These are phyloP conservation scores for Trogon surrucura DNA, from an alignment of 2,113 vertebrate genomes.

Conservation along the genomic window DNA sequence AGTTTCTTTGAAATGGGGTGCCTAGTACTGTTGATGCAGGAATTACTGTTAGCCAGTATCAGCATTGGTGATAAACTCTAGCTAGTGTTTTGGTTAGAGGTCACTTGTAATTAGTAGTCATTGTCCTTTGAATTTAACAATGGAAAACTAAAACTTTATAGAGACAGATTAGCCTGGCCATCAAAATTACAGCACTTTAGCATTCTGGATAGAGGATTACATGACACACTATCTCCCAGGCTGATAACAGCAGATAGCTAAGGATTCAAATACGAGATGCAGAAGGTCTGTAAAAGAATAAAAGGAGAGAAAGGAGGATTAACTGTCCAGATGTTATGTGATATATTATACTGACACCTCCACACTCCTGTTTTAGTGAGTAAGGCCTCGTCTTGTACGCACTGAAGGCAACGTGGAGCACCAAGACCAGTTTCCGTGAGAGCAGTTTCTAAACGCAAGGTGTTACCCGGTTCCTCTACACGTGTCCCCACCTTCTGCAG, in stretches of 20 bases:
- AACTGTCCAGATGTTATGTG: not conserved
- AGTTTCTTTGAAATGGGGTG: not conserved
- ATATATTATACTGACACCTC: not conserved
- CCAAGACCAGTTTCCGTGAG: not conserved
- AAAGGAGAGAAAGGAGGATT: constrained; percentile 36
- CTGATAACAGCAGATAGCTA: constrained; percentile 45
- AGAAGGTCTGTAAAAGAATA: constrained; percentile 42
- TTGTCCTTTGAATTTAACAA: constrained; percentile 51
- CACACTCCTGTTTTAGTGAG: not conserved
- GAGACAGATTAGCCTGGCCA: constrained; percentile 41
- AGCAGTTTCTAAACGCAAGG: not conserved
- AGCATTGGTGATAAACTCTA: constrained; percentile 4
- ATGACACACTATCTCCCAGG: constrained; percentile 4
- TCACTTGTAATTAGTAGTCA: constrained; percentile 56
- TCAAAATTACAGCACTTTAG: constrained; percentile 61
- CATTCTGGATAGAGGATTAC: constrained; percentile 39
- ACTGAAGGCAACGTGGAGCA: not conserved
- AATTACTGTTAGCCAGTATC: constrained; percentile 9
- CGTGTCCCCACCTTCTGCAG: not conserved
- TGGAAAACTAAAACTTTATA: constrained; percentile 40
- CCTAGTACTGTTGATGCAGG: not conserved
- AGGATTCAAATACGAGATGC: constrained; percentile 7
- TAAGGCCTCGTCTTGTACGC: not conserved
- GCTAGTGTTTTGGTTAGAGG: constrained; percentile 38
- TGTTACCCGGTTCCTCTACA: not conserved